These are phyloP conservation scores for Helicoverpa zea DNA, from an alignment of 1,140 invertebrate genomes.

Conservation along the genomic window DNA sequence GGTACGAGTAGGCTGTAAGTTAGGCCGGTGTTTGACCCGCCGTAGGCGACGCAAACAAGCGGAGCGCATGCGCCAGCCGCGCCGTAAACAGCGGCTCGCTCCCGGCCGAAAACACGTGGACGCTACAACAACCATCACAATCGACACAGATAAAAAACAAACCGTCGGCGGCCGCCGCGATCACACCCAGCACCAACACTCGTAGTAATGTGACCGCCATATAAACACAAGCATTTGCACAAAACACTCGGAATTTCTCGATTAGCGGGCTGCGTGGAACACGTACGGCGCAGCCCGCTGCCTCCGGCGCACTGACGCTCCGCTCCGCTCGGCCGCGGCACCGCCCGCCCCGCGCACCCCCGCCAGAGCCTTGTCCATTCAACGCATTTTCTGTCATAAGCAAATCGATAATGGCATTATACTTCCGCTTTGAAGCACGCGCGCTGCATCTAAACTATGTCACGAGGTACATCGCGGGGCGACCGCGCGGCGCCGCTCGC, in stretches of 20 bases:
- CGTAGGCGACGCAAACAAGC: slow-evolving; percentile 72
- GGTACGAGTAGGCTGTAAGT: slow-evolving; percentile 73
- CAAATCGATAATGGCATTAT: slow-evolving; percentile 86
- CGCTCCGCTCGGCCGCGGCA: slow-evolving; percentile 51
- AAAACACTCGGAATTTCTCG: slow-evolving; percentile 67
- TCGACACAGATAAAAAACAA: slow-evolving; percentile 65
- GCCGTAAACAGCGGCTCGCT: slow-evolving; percentile 74
- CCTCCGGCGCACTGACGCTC: slow-evolving; percentile 77
- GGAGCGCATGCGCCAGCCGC: slow-evolving; percentile 78
- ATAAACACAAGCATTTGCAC: slow-evolving; percentile 85
- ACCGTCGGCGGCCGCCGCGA: slow-evolving; percentile 82
- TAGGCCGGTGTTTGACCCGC: slow-evolving; percentile 82
- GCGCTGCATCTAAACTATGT: slow-evolving; percentile 78
- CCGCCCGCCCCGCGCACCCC: slow-evolving; percentile 54
- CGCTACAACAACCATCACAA: slow-evolving; percentile 61
- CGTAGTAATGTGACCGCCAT: slow-evolving; percentile 84
- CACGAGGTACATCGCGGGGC: slow-evolving; percentile 59
- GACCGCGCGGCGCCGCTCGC: slow-evolving; percentile 22
- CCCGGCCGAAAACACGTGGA: slow-evolving; percentile 74
- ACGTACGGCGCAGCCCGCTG: slow-evolving; percentile 82
- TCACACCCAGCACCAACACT: slow-evolving; percentile 82
- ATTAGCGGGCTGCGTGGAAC: slow-evolving; percentile 77
- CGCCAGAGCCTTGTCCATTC: slow-evolving; percentile 77
- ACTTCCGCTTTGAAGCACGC: slow-evolving; percentile 82
- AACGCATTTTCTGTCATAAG: slow-evolving; percentile 85